Evolutionary conservation across 2,113 vertebrate genomes (phyloP).

Genomic region (Chloebia gouldiae): DNA sequence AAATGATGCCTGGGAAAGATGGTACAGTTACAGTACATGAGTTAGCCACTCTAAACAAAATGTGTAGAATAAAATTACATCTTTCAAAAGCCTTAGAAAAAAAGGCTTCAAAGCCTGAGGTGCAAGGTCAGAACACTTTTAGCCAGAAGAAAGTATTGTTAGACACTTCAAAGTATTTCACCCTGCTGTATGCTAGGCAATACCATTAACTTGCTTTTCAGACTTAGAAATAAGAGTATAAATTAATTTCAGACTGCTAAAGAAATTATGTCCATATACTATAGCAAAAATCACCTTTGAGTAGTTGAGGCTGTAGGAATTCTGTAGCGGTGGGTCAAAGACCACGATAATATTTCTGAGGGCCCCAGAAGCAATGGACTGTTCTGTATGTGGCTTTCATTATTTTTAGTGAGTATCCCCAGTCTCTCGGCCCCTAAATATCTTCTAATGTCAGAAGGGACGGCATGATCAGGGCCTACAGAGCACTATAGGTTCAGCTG

Average conservation of each 20-base stretch:
- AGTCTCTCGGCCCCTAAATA: fast-evolving
- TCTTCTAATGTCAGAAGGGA: neutral
- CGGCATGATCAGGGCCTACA: neutral
- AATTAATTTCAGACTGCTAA: neutral
- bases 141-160: neutral
- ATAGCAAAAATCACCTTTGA: neutral
- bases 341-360: neutral
- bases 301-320: neutral
- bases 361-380: neutral
- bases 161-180: neutral
- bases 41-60: neutral
- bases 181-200: neutral
- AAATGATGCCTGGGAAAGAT: neutral
- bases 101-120: neutral
- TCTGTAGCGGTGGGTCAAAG: neutral
- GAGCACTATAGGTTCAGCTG: neutral
- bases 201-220: neutral
- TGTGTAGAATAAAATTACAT: neutral
- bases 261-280: neutral
- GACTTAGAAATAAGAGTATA: neutral
- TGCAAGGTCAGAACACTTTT: neutral
- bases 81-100: neutral
- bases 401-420: neutral
- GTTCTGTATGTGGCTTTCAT: neutral
- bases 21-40: neutral